A percentile compares a stretch with the other conserved stretches of the same genome.
These are phyloP conservation scores for Mimas tiliae DNA, from an alignment of 2,888 invertebrate species.

Conservation along the genomic window DNA sequence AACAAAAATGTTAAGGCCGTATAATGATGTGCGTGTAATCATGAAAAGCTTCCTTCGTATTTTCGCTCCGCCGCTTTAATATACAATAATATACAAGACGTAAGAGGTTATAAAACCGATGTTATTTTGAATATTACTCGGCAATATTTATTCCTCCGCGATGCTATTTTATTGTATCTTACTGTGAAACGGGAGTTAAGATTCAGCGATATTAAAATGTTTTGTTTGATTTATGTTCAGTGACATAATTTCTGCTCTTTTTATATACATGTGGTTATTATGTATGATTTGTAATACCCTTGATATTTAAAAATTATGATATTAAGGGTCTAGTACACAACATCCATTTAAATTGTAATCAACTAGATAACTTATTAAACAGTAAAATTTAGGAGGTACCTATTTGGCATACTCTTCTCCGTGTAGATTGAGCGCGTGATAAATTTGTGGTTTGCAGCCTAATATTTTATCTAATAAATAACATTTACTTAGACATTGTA, in stretches of 20 bases:
- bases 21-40: not conserved
- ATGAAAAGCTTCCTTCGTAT: conserved; percentile 9
- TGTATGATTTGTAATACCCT: not conserved
- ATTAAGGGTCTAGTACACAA: not conserved
- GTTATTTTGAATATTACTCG: conserved; percentile 22
- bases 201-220: conserved; percentile 21
- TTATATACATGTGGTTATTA: not conserved
- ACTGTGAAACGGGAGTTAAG: conserved; percentile 20
- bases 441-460: too few species aligned
- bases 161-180: conserved; percentile 15
- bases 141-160: conserved; percentile 13
- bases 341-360: too few species aligned
- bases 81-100: conserved; percentile 4
- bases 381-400: too few species aligned
- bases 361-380: too few species aligned
- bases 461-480: too few species aligned
- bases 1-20: not conserved
- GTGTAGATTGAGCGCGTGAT: too few species aligned
- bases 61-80: conserved; percentile 8
- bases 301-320: not conserved
- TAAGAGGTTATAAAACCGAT: conserved; percentile 24
- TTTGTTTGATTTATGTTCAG: conserved; percentile 11
- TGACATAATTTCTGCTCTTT: not conserved
- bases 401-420: too few species aligned
- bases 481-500: too few species aligned